phyloP scores from a whole-genome alignment of 2,797 vertebrate genomes.

The Loris lydekkerianus region DNA sequence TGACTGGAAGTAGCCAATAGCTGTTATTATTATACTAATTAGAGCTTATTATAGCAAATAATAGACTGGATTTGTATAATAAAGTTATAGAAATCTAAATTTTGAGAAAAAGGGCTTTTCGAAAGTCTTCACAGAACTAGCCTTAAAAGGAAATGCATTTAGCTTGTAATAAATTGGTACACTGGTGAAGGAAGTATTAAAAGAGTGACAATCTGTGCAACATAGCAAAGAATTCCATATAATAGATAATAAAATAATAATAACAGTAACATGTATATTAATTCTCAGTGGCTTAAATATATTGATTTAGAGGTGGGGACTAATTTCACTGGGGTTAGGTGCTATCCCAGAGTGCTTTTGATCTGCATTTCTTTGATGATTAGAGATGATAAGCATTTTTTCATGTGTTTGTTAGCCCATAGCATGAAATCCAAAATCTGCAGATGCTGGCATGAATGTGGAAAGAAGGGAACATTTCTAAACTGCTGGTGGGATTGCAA shows the following conservation, averaged over 20 bases:
- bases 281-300: background rate
- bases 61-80: background rate
- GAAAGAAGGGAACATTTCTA: too few species aligned
- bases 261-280: background rate
- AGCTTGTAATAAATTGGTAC: background rate
- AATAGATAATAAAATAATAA: background rate
- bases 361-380: too few species aligned
- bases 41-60: background rate
- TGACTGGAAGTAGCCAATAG: background rate
- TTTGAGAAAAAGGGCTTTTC: background rate
- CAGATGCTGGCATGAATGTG: too few species aligned
- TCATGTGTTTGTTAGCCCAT: too few species aligned
- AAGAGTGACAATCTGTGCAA: background rate
- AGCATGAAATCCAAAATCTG: too few species aligned
- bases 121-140: background rate
- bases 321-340: too few species aligned
- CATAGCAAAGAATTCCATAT: background rate
- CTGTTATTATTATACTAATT: too few species aligned
- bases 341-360: too few species aligned
- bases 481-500: too few species aligned
- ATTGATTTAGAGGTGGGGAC: background rate
- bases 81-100: background rate
- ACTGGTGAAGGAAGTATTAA: background rate
- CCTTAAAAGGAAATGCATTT: background rate
- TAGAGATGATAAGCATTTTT: too few species aligned